Percentiles rank a stretch among this genome's conserved stretches.
Conservation (phyloP, 2,888 invertebrate genomes). For the Disparrhopalites patrizii region DNA sequence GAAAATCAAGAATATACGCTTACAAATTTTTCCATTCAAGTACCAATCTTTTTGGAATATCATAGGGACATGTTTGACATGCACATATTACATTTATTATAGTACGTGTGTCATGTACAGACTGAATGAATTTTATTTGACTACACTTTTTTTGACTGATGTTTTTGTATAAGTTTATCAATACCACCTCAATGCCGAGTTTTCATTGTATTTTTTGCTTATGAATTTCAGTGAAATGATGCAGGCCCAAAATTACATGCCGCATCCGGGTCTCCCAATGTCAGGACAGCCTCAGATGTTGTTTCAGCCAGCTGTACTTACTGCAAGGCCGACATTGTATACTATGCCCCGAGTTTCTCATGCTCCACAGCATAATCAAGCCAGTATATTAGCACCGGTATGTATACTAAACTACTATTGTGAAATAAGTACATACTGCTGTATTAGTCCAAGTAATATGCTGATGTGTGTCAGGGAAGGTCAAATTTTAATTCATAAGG, state of each 20-base stretch:
- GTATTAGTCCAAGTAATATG: too few relatives aligned
- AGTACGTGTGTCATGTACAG: too few relatives aligned
- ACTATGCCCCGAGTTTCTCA: slow-evolving; percentile 50
- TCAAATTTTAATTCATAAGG: neutral
- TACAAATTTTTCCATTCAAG: neutral
- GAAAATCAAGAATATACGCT: neutral
- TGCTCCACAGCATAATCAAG: slow-evolving; percentile 50
- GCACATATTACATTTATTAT: neutral
- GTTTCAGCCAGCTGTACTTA: slow-evolving; percentile 54
- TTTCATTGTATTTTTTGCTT: too few relatives aligned
- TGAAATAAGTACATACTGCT: too few relatives aligned
- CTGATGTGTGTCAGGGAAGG: neutral
- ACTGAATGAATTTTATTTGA: too few relatives aligned
- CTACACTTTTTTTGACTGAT: too few relatives aligned
- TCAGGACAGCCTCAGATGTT: slow-evolving; percentile 66
- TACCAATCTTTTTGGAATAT: neutral
- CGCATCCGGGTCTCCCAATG: slow-evolving; percentile 50
- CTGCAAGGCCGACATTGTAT: slow-evolving; percentile 51
- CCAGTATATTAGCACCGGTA: slow-evolving; percentile 52
- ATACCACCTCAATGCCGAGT: too few relatives aligned
- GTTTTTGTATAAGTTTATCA: too few relatives aligned
- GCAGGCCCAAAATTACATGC: slow-evolving; percentile 46
- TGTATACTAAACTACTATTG: slow-evolving; percentile 35
- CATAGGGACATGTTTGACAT: neutral
- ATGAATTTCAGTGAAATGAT: slow-evolving; percentile 48